A percentile compares a stretch with the other conserved stretches of the same genome.
Evolutionary conservation across 2,113 vertebrate species (phyloP).

Genomic region (Accipiter virgatus): DNA sequence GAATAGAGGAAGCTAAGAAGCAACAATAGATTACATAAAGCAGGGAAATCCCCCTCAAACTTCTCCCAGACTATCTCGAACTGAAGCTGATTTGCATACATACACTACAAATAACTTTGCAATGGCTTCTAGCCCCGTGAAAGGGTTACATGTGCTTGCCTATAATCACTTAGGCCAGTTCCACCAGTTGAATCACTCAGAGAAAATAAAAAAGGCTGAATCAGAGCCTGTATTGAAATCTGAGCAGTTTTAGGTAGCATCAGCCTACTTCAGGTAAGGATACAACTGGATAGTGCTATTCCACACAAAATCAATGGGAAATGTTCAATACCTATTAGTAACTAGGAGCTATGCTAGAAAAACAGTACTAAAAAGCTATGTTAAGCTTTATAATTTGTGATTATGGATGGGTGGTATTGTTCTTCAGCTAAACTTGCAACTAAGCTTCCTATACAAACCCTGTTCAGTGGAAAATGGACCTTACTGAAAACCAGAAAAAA

Average conservation of each 20-base stretch:
- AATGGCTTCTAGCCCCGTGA: background rate
- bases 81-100: constrained; percentile 3
- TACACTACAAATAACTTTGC: background rate
- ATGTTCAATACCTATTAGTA: background rate
- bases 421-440: background rate
- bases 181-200: background rate
- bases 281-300: background rate
- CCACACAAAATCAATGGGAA: background rate
- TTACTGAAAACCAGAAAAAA: background rate
- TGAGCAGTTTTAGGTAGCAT: background rate
- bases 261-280: background rate
- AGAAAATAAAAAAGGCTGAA: background rate
- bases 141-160: background rate
- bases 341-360: background rate
- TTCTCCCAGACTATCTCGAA: background rate
- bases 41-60: constrained; percentile 44
- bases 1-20: constrained; percentile 35
- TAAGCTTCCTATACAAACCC: background rate
- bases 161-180: background rate
- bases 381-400: background rate
- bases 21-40: constrained; percentile 22
- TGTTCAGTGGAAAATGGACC: background rate
- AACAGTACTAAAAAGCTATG: background rate
- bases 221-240: background rate
- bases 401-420: background rate